phyloP scores from a whole-genome alignment of 2,797 vertebrate species.

The Phalloptychus januarius region DNA sequence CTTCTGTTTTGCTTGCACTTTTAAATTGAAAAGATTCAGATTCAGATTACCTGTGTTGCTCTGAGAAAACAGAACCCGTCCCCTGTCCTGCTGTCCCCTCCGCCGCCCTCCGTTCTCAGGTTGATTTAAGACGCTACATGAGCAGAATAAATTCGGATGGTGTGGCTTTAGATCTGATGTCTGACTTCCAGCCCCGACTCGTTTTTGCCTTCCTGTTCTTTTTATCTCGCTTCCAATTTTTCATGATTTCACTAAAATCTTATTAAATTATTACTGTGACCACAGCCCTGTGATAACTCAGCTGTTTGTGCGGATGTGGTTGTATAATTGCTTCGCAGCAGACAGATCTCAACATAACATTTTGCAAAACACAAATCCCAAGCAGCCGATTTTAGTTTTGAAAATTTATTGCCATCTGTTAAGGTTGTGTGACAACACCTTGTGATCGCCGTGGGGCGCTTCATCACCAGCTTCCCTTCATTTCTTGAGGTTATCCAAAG shows the following conservation, averaged over 20 bases:
- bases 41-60: slow-evolving; percentile 15
- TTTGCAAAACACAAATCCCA: not conserved
- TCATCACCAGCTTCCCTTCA: slow-evolving; percentile 56
- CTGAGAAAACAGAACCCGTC: not conserved
- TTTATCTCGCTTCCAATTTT: not conserved
- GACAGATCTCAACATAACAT: not conserved
- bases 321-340: not conserved
- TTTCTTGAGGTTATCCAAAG: slow-evolving; percentile 6
- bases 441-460: slow-evolving; percentile 46
- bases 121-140: slow-evolving; percentile 8
- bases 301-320: not conserved
- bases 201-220: not conserved
- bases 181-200: not conserved
- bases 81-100: not conserved
- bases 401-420: slow-evolving; percentile 20
- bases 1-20: slow-evolving; percentile 5
- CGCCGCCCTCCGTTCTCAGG: slow-evolving; percentile 7
- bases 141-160: slow-evolving; percentile 4
- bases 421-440: slow-evolving; percentile 23
- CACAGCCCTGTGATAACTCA: not conserved
- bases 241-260: not conserved
- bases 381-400: slow-evolving; percentile 21
- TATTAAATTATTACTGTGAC: slow-evolving; percentile 13
- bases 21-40: slow-evolving; percentile 32
- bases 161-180: slow-evolving; percentile 11